Conservation (phyloP, 1,140 invertebrate genomes). For the Adelges cooleyi region DNA sequence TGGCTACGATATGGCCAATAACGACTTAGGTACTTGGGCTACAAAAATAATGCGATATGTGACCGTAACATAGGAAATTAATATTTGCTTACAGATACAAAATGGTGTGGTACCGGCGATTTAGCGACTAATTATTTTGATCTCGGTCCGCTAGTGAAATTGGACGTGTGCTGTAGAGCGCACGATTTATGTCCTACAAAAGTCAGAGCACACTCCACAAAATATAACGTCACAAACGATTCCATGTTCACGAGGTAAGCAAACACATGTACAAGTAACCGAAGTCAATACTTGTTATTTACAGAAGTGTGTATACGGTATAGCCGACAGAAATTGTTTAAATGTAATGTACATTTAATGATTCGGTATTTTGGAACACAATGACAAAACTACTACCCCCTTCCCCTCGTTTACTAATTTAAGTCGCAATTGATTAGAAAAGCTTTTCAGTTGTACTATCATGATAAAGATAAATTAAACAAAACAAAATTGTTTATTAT, state of each 20-base stretch:
- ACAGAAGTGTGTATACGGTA: neutral
- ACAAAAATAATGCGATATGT: too few species aligned
- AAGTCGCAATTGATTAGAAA: too few species aligned
- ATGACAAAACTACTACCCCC: too few species aligned
- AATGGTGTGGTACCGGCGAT: conserved; percentile 80
- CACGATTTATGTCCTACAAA: conserved; percentile 70
- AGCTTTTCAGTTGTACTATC: too few species aligned
- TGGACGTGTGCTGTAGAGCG: conserved; percentile 72
- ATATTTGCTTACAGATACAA: conserved; percentile 53
- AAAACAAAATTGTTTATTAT: too few species aligned
- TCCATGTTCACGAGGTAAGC: conserved; percentile 72
- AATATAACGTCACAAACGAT: conserved; percentile 72
- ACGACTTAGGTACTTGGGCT: too few species aligned
- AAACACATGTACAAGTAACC: too few species aligned
- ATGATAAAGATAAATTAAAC: too few species aligned
- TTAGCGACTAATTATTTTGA: conserved; percentile 71
- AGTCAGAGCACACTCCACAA: conserved; percentile 56
- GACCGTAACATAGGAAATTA: neutral
- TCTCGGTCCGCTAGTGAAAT: conserved; percentile 53
- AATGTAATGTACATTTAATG: neutral
- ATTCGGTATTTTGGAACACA: too few species aligned
- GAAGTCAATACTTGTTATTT: neutral
- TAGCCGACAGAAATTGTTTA: neutral
- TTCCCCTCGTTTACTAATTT: too few species aligned
- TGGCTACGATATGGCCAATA: too few species aligned